Evolutionary conservation across 2,888 invertebrate species (phyloP), one percentile per base, ranked within the genome.

Genomic region (Eupeodes latifasciatus): DNA sequence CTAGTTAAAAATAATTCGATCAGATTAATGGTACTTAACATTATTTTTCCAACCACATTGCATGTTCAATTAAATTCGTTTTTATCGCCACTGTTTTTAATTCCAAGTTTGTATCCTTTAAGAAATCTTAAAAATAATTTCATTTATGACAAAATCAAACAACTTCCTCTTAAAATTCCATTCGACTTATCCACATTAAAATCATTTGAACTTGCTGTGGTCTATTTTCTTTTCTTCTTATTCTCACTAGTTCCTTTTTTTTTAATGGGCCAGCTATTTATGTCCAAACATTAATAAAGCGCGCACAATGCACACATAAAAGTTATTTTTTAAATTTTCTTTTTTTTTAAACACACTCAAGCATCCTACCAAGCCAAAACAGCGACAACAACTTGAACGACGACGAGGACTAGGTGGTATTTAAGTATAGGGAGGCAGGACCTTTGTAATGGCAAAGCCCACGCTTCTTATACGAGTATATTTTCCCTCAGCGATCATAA

Each of bases 251-350:
- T 67, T 67, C 69, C 59, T 86, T 77, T 64, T 64, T 64, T 64
- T 83, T 72, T 79, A 72, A 79, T 71, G 75, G 83, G 6, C 34
- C 59, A 87, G 80, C 72, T 87, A 87, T 87, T 87, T 87, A 83
- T 36, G 76, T 83, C 66, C 87, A 59, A 75, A 77, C 83, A 87
- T 80, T 62, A 69, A 81, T 76, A 76, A 16, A 44, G 57, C 57
- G 55, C 71, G 44, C 71, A 76, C 62, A 79, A 79, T 81, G 77
- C 82, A 79, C 57, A 83, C 36, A 83, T 78, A 86, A 86, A 83
- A 75, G 76, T 5, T 49, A 61, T 76, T 83, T 86, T 78, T 74
- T 62, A 11, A 36, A 7, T 66, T 51, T 11, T 36, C n/a, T 69
- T 51, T 53, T 36, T 36, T 51, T 1, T 16, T 2, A 40, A 27